phyloP scores from a whole-genome alignment of 1,140 invertebrate species.

The Batillaria attramentaria region DNA sequence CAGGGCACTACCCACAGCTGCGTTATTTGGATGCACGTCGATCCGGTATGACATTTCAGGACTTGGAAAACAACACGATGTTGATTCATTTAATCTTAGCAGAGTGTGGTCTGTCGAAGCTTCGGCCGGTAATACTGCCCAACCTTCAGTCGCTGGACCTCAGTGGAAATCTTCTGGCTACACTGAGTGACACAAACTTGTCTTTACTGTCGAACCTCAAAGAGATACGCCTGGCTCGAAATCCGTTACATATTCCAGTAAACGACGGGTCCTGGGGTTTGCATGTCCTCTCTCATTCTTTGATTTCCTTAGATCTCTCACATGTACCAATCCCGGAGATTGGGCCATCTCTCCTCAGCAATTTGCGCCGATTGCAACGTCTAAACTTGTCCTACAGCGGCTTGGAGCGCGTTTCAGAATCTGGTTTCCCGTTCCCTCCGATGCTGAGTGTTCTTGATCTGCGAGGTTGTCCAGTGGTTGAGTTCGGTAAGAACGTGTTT shows the following conservation, averaged over 20 bases:
- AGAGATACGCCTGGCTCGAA: neutral
- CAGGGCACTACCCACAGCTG: too few relatives aligned
- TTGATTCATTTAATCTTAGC: slow-evolving; percentile 8
- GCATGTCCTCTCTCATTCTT: neutral
- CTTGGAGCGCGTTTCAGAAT: neutral
- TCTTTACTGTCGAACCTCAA: neutral
- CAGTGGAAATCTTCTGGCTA: neutral
- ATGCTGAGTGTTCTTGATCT: neutral
- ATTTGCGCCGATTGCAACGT: neutral
- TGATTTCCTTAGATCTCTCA: neutral
- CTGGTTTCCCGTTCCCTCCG: neutral
- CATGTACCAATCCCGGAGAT: neutral
- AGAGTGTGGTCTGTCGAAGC: neutral
- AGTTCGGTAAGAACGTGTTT: neutral
- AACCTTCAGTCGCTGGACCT: neutral
- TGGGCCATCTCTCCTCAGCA: neutral
- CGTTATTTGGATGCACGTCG: too few relatives aligned
- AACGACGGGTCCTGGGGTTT: neutral
- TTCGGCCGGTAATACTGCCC: neutral
- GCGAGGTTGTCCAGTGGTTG: neutral
- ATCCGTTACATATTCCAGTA: neutral
- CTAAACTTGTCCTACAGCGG: neutral
- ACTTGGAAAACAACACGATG: neutral
- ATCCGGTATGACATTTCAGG: neutral
- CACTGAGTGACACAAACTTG: neutral